Percentiles rank a stretch among this genome's conserved stretches.
Evolutionary conservation across 2,797 vertebrate species (phyloP).

Genomic region (Enteromius treurensis): DNA sequence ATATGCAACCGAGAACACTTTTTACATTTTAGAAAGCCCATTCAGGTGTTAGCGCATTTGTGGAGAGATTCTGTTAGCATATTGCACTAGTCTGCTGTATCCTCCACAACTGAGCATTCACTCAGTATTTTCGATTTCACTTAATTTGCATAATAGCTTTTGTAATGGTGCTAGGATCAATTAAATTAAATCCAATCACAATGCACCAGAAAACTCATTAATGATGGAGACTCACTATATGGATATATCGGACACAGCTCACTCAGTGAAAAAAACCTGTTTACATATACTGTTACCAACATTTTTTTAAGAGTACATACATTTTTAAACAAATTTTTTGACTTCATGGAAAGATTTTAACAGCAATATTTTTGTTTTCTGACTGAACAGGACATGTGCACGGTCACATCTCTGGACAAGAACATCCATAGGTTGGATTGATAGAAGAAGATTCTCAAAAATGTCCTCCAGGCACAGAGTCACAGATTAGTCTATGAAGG

Average conservation of each 20-base stretch:
- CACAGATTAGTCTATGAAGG: conserved; percentile 25
- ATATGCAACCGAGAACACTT: background rate
- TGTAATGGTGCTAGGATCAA: background rate
- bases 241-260: conserved; percentile 12
- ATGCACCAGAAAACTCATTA: background rate
- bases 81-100: background rate
- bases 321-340: background rate
- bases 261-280: conserved; percentile 11
- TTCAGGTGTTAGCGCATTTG: background rate
- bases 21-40: background rate
- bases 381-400: conserved; percentile 13
- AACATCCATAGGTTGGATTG: conserved; percentile 17
- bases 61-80: background rate
- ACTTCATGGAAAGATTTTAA: background rate
- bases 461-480: conserved; percentile 41
- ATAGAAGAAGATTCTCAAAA: conserved; percentile 26
- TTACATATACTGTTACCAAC: background rate
- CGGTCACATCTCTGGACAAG: conserved; percentile 18
- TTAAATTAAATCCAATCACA: background rate
- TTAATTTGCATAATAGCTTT: conserved; percentile 1
- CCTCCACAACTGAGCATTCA: background rate
- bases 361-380: background rate
- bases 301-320: background rate
- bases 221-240: background rate
- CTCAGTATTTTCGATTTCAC: too few species aligned